Percentiles rank a stretch among this genome's conserved stretches.
These are phyloP conservation scores for Todiramphus chloris DNA, from an alignment of 2,113 vertebrate species.

Conservation along the genomic window DNA sequence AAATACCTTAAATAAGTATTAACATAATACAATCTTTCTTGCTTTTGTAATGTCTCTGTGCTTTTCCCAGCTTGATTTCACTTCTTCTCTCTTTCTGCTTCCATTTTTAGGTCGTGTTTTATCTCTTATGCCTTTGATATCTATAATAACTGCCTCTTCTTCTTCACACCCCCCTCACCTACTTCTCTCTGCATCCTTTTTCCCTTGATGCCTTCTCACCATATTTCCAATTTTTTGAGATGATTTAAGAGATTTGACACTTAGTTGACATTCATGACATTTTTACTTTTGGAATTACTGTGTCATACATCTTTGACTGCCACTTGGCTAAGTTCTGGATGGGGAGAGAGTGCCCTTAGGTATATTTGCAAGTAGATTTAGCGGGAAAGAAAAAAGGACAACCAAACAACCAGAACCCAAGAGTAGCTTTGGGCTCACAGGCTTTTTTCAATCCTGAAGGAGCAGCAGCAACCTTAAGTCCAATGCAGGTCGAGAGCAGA, in stretches of 20 bases:
- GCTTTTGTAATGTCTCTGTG: conserved; percentile 9
- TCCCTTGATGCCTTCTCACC: not conserved
- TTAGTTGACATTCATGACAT: not conserved
- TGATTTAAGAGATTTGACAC: not conserved
- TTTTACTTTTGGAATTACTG: not conserved
- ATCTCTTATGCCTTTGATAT: conserved; percentile 39
- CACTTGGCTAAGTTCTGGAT: not conserved
- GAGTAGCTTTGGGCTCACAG: not conserved
- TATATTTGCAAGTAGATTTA: not conserved
- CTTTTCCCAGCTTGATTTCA: conserved; percentile 39
- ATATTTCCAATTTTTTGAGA: not conserved
- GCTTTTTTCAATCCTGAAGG: not conserved
- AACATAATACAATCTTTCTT: conserved; percentile 12
- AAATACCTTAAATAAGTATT: conserved; percentile 28
- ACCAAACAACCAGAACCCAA: rapidly evolving
- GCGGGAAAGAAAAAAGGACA: not conserved
- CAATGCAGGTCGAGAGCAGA: not conserved
- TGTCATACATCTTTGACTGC: not conserved
- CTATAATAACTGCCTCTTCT: conserved; percentile 29
- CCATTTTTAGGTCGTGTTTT: conserved; percentile 51
- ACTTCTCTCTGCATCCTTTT: not conserved
- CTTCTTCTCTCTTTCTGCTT: not conserved
- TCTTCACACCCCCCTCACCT: not conserved
- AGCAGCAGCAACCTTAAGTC: not conserved
- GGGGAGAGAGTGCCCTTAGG: not conserved